Percentiles rank a stretch among this genome's conserved stretches.
phyloP scores from a whole-genome alignment of 2,113 vertebrate species.

The Arizona elegans region DNA sequence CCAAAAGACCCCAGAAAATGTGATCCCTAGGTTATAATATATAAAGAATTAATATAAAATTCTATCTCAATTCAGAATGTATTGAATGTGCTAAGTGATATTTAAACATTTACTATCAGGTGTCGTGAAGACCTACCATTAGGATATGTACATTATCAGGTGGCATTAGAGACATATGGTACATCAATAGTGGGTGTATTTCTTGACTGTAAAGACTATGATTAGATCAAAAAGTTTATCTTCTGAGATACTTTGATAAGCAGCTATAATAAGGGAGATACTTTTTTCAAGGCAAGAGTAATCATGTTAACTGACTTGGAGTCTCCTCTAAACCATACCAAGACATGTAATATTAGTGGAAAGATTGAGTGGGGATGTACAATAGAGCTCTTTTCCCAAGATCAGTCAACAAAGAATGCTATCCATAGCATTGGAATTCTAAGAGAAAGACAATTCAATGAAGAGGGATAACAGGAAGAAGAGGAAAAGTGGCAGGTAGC shows the following conservation, averaged over 20 bases:
- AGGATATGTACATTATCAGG: no score
- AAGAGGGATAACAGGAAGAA: neutral
- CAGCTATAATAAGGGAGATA: neutral
- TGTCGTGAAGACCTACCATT: neutral
- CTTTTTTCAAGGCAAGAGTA: neutral
- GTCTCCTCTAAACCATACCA: neutral
- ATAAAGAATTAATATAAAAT: neutral
- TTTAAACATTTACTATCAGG: neutral
- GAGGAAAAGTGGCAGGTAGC: neutral
- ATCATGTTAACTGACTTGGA: neutral
- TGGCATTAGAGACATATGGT: neutral
- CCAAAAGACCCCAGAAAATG: neutral
- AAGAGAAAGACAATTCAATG: neutral
- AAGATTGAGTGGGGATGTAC: neutral
- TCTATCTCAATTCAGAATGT: neutral
- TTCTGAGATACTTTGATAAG: neutral
- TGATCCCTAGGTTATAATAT: neutral
- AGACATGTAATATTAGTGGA: neutral
- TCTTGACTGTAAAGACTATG: neutral
- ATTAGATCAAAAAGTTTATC: neutral
- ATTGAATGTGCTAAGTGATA: accelerated
- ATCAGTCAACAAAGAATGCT: neutral
- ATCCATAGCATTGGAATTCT: neutral
- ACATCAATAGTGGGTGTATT: neutral
- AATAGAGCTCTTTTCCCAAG: neutral